These are phyloP conservation scores for Chiloscyllium punctatum DNA, from an alignment of 2,797 vertebrate species.

Conservation along the genomic window DNA sequence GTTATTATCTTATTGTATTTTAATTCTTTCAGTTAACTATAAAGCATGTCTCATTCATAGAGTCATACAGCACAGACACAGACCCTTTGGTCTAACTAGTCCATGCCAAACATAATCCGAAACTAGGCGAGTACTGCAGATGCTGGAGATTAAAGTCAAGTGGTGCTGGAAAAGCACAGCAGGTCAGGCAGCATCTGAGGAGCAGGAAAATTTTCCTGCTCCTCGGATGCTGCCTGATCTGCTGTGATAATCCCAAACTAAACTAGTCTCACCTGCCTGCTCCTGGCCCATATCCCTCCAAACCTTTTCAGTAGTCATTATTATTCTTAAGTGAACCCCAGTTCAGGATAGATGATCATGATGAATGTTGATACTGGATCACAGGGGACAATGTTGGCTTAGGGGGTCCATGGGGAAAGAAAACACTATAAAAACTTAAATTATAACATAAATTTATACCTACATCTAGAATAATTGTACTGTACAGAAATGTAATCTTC, in stretches of 20 bases:
- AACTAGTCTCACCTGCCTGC: too few species aligned
- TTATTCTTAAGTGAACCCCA: background rate
- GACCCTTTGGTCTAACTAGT: too few species aligned
- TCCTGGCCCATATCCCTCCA: too few species aligned
- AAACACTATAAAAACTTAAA: background rate
- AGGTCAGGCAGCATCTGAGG: too few species aligned
- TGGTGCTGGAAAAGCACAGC: too few species aligned
- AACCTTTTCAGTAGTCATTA: background rate
- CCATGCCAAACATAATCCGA: too few species aligned
- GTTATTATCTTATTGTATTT: background rate
- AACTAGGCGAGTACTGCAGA: too few species aligned
- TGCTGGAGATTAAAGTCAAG: too few species aligned
- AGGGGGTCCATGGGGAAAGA: background rate
- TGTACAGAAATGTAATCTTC: background rate
- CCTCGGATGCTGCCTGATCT: too few species aligned
- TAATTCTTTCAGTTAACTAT: background rate
- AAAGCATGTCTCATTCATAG: background rate
- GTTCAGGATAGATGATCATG: background rate
- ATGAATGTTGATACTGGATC: background rate
- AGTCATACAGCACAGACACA: too few species aligned
- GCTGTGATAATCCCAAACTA: too few species aligned
- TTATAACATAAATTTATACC: background rate
- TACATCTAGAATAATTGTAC: background rate
- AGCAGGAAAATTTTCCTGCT: too few species aligned
- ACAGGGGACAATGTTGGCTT: background rate